phyloP scores from a whole-genome alignment of 2,888 invertebrate genomes.

The Neoaliturus tenellus region DNA sequence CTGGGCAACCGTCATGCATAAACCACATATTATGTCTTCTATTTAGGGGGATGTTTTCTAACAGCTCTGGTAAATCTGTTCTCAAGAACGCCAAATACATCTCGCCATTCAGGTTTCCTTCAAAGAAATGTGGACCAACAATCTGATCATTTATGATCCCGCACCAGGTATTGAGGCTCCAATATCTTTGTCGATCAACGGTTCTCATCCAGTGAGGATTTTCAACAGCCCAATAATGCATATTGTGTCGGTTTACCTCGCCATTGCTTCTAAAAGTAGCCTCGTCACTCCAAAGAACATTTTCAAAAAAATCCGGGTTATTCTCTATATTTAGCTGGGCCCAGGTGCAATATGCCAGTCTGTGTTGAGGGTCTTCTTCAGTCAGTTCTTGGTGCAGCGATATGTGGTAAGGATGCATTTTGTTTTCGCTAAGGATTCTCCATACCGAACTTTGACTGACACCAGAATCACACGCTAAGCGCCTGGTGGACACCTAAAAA shows the following conservation, averaged over 20 bases:
- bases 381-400: background rate
- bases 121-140: background rate
- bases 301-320: background rate
- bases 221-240: background rate
- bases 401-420: background rate
- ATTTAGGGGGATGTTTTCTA: no score
- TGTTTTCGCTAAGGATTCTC: no score
- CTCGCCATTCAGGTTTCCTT: no score
- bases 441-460: no score
- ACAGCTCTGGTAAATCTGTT: no score
- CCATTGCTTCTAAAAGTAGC: background rate
- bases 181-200: background rate
- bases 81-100: no score
- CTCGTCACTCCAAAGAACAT: background rate
- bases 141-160: background rate
- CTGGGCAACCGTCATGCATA: no score
- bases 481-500: no score
- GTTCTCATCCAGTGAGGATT: background rate
- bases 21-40: no score
- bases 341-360: background rate
- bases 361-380: background rate
- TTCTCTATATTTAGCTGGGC: background rate
- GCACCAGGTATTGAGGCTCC: background rate
- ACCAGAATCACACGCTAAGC: no score
- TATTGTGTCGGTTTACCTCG: background rate